Base-by-base conservation (phyloP, 2,797 vertebrate genomes). In the Cichlasoma orientale region DNA sequence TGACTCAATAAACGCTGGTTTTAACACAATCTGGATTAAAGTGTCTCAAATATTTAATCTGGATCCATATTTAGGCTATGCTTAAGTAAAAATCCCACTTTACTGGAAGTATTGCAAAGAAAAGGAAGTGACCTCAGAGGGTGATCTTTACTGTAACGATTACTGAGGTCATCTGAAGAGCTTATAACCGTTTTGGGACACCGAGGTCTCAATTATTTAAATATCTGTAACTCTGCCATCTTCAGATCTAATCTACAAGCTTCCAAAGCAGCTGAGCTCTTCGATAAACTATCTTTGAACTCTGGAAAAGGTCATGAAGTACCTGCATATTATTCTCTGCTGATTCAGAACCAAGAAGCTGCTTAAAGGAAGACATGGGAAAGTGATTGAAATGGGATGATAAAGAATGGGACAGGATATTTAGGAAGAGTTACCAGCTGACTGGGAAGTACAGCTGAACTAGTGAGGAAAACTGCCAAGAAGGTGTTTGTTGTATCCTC, bases 81-180 rank as follows among this genome's bases (percentile, higher is more conserved):
- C 12, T 47, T 16, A 47, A 14, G 14, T 47, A 16, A 47, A 44
- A 44, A 12, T n/a, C 4, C 58, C 1, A 25, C 33, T 63, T 63
- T 63, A 0, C 38, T 63, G 14, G 50, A 52, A 52, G 44, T 16
- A 47, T 18, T 47, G 16, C 21, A 63, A 63, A 41, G 36, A 41
- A 41, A 41, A 0, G 0, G 41, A 21, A 25, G 7, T 10, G 36
- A 2, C 8, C 21, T 18, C 21, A 44, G 4, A 44, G 10, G 4
- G 2, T 2, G 59, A 63, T 38, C 38, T 66, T 66, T 44, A 23
- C 10, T 9, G 0, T 66, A 44, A 12, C 18, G 10, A 14, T 41
- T 41, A 3, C 36, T 41, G 58, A 61, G 41, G 16, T 41, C 36
- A 23, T 3, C n/a, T 16, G 6, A 38, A 21, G 58, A 41, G 4